These are phyloP conservation scores for Ophonus ardosiacus DNA, from an alignment of 2,888 invertebrate species.

Conservation along the genomic window DNA sequence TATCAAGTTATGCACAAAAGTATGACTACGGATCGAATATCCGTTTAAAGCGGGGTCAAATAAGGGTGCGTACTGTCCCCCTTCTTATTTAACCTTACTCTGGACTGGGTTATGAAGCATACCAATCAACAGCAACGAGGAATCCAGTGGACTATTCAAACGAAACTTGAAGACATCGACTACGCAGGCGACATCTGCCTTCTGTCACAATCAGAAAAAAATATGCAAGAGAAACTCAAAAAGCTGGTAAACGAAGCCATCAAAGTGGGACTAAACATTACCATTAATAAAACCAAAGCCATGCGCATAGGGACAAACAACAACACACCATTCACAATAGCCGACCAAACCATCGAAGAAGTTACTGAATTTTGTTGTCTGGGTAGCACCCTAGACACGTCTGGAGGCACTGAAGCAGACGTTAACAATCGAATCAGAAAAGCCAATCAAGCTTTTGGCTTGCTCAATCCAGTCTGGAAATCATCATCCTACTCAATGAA, in stretches of 20 bases:
- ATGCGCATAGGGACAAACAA: not conserved
- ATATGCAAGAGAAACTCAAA: not conserved
- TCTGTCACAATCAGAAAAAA: not conserved
- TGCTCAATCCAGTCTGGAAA: no score
- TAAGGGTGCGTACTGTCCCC: conserved; percentile 14
- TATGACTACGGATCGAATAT: no score
- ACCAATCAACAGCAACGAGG: no score
- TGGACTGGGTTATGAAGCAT: no score
- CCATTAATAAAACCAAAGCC: no score
- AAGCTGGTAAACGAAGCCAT: not conserved
- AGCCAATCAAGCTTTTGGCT: no score
- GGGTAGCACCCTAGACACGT: not conserved
- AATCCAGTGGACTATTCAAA: no score
- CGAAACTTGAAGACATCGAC: no score
- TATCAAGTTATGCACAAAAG: no score
- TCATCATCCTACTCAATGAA: no score
- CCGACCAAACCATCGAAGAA: not conserved
- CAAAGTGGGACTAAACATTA: not conserved
- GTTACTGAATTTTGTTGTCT: no score
- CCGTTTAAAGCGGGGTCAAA: not conserved
- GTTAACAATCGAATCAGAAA: not conserved
- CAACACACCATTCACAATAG: not conserved
- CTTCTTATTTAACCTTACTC: no score
- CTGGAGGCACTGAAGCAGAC: not conserved
- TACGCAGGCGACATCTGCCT: not conserved